Percentiles rank a stretch among this genome's conserved stretches.
Conservation (phyloP, 1,140 invertebrate genomes). For the Nasonia giraulti region DNA sequence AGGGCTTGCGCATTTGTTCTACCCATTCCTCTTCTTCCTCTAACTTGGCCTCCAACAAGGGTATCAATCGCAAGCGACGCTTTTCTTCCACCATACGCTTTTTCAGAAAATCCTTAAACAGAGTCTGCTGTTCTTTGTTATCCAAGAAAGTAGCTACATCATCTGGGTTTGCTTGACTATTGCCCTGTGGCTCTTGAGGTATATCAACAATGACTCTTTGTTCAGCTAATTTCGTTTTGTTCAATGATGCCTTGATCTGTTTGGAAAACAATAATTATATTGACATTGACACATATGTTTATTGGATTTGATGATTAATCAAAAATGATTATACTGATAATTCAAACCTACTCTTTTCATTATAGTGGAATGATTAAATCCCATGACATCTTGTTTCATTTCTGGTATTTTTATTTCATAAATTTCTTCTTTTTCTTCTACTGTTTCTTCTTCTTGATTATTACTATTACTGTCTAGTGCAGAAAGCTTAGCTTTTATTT, state of each 20-base stretch:
- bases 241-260: conserved; percentile 57
- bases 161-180: conserved; percentile 5
- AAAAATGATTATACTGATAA: too few relatives aligned
- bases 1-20: neutral
- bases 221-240: conserved; percentile 42
- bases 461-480: conserved; percentile 53
- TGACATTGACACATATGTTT: neutral
- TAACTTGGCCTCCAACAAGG: neutral
- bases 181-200: conserved; percentile 15
- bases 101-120: conserved; percentile 58
- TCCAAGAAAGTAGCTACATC: conserved; percentile 29
- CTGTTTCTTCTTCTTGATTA: conserved; percentile 59
- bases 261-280: conserved; percentile 37
- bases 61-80: neutral
- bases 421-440: conserved; percentile 58
- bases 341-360: conserved; percentile 70
- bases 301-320: too few relatives aligned
- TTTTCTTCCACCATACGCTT: conserved; percentile 24
- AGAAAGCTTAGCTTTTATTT: conserved; percentile 70
- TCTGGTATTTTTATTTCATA: conserved; percentile 65
- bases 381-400: conserved; percentile 83
- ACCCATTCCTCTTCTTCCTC: neutral
- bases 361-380: conserved; percentile 80
- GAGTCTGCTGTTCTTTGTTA: conserved; percentile 44
- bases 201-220: neutral